Conservation (phyloP, 2,888 invertebrate genomes). For the Mythimna ferrago region DNA sequence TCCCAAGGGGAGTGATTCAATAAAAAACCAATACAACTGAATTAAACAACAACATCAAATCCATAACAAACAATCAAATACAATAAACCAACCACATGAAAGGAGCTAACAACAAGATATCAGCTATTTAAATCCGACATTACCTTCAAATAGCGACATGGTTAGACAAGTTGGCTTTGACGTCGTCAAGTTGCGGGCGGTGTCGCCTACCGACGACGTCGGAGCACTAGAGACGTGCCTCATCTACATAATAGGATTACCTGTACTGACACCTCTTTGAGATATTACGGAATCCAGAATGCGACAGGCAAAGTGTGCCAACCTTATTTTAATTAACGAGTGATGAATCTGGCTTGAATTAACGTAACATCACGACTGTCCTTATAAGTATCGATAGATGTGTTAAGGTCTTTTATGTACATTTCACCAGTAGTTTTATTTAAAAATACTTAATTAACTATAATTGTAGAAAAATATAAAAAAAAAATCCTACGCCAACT, state of each 20-base stretch:
- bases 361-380: neutral
- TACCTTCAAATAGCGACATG: conserved; percentile 40
- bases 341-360: conserved; percentile 7
- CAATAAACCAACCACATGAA: conserved; percentile 6
- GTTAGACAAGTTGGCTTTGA: conserved; percentile 53
- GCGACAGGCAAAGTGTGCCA: conserved; percentile 27
- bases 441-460: too few species aligned
- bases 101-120: conserved; percentile 22
- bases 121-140: conserved; percentile 41
- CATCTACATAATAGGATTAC: conserved; percentile 64
- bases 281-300: conserved; percentile 57
- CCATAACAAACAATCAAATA: neutral
- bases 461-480: too few species aligned
- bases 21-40: neutral
- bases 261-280: conserved; percentile 57
- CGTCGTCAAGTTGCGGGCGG: conserved; percentile 47
- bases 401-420: neutral
- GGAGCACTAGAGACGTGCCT: conserved; percentile 41
- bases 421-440: neutral
- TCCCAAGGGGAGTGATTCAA: too few species aligned
- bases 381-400: neutral
- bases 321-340: conserved; percentile 41
- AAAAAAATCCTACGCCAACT: too few species aligned
- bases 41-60: neutral
- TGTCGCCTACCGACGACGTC: conserved; percentile 19